Evolutionary conservation across 2,797 vertebrate genomes (phyloP).

Genomic region (Lithobates sylvaticus): DNA sequence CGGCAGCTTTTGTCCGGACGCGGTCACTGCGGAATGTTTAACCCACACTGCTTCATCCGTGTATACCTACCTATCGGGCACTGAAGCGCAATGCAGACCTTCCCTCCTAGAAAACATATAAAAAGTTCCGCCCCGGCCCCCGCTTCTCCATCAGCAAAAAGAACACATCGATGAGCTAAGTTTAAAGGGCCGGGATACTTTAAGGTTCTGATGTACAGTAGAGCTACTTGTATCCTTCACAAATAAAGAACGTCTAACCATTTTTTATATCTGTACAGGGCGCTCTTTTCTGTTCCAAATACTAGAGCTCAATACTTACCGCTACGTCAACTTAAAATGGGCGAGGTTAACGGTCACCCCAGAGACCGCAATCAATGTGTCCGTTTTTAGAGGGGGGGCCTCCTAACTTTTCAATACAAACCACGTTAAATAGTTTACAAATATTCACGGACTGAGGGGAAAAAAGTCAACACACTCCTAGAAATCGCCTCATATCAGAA

Average conservation of each 20-base stretch:
- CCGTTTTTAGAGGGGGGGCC: no score
- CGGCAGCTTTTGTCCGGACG: not conserved
- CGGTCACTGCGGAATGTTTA: conserved; percentile 58
- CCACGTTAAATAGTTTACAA: no score
- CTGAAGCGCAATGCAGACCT: conserved; percentile 71
- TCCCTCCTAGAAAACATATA: not conserved
- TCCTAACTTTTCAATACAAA: no score
- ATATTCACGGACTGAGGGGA: no score
- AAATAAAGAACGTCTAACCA: not conserved
- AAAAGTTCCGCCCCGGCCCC: not conserved
- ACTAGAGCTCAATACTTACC: no score
- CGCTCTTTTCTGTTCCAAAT: not conserved
- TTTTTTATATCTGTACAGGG: no score
- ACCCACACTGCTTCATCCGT: conserved; percentile 49
- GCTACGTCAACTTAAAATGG: no score
- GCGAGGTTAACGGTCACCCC: no score
- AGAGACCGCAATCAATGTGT: no score
- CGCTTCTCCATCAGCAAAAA: conserved; percentile 20
- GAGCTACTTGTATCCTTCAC: not conserved
- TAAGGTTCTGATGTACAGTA: not conserved
- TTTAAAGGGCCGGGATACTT: not conserved
- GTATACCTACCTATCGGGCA: conserved; percentile 61
- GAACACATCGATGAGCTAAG: conserved; percentile 12
- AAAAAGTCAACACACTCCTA: no score
- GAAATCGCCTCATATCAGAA: no score